Evolutionary conservation across 2,888 invertebrate species (phyloP).

Genomic region (Amphipyra tragopoginis): DNA sequence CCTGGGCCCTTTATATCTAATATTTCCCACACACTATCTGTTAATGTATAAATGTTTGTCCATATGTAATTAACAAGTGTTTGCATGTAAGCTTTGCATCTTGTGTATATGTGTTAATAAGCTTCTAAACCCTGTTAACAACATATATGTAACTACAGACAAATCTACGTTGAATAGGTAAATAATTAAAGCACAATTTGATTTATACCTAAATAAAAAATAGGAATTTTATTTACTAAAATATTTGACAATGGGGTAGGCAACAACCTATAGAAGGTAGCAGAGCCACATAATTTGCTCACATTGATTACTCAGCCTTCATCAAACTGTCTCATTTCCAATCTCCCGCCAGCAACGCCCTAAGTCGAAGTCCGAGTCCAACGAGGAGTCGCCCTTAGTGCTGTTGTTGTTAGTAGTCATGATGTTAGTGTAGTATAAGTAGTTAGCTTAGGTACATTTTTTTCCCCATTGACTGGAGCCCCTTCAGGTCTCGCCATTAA

Average conservation of each 20-base stretch:
- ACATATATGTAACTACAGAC: slow-evolving; percentile 43
- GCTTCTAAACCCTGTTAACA: slow-evolving; percentile 61
- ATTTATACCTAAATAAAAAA: background rate
- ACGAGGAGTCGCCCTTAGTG: too few relatives aligned
- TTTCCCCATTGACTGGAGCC: too few relatives aligned
- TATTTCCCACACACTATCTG: slow-evolving; percentile 40
- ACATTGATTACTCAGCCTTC: too few relatives aligned
- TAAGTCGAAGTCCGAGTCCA: too few relatives aligned
- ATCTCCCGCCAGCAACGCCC: too few relatives aligned
- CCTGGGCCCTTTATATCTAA: slow-evolving; percentile 33
- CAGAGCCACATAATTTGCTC: too few relatives aligned
- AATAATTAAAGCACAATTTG: background rate
- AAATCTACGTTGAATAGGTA: slow-evolving; percentile 59
- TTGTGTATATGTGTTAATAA: slow-evolving; percentile 63
- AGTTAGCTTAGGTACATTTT: too few relatives aligned
- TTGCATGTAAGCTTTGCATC: slow-evolving; percentile 75
- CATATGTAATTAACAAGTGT: slow-evolving; percentile 49
- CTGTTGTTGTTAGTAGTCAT: too few relatives aligned
- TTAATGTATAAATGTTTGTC: slow-evolving; percentile 52
- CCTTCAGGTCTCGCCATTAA: too few relatives aligned
- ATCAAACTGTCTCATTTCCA: too few relatives aligned
- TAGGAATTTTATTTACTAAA: background rate
- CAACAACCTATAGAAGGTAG: too few relatives aligned
- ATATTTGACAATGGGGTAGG: slow-evolving; percentile 13
- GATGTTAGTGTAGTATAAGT: too few relatives aligned